These are phyloP conservation scores for Bombus confusus DNA, from an alignment of 1,140 invertebrate genomes.

Conservation along the genomic window DNA sequence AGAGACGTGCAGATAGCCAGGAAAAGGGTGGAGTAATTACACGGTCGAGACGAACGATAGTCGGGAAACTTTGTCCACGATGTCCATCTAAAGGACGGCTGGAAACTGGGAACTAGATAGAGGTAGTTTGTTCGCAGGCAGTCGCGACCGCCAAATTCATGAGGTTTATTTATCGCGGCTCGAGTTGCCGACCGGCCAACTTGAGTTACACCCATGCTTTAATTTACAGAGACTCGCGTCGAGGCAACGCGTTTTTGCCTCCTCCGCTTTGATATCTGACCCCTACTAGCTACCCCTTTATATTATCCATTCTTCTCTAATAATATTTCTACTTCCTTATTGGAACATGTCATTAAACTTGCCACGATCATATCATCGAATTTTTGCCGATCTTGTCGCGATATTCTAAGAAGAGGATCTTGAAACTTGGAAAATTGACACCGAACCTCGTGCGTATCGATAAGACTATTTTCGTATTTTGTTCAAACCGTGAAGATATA, in stretches of 20 bases:
- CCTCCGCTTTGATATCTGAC: background rate
- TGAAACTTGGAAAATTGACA: too few species aligned
- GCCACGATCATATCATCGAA: background rate
- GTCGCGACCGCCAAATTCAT: slow-evolving; percentile 22
- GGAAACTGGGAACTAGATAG: background rate
- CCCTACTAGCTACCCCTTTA: too few species aligned
- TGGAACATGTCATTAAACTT: background rate
- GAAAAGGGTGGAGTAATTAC: background rate
- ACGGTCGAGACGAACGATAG: background rate
- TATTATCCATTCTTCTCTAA: background rate
- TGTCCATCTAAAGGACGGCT: background rate
- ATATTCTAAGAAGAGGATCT: too few species aligned
- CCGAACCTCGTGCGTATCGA: too few species aligned
- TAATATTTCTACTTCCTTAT: background rate
- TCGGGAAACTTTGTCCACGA: background rate
- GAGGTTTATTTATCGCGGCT: slow-evolving; percentile 36
- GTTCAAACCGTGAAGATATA: too few species aligned
- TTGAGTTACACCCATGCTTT: slow-evolving; percentile 1
- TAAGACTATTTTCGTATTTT: too few species aligned
- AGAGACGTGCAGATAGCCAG: background rate
- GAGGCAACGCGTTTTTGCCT: background rate
- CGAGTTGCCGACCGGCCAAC: background rate
- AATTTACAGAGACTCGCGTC: background rate
- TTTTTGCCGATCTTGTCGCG: too few species aligned
- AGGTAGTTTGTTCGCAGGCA: slow-evolving; percentile 10